These are phyloP conservation scores for Stegastes partitus DNA, from an alignment of 2,113 vertebrate genomes.

Conservation along the genomic window DNA sequence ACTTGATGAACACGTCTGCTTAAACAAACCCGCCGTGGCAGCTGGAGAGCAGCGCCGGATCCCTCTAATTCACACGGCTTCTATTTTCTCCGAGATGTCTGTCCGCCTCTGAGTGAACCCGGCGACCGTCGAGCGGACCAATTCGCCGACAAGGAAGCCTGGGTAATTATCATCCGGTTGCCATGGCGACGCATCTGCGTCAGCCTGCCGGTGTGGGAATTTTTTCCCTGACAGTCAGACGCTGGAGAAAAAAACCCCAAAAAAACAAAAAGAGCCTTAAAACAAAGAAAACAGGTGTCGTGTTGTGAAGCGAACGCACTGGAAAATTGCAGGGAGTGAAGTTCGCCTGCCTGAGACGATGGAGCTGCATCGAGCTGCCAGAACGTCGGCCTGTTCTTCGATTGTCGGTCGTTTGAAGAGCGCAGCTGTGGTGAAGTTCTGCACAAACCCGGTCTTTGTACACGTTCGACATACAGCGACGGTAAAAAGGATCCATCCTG, in stretches of 20 bases:
- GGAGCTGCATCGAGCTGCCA: too few relatives aligned
- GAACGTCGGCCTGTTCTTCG: too few relatives aligned
- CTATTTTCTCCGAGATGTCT: neutral
- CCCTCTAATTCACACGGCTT: conserved; percentile 7
- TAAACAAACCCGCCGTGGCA: too few relatives aligned
- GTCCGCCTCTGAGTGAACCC: conserved; percentile 2
- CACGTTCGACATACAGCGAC: too few relatives aligned
- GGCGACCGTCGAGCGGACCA: conserved; percentile 11
- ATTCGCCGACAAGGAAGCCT: conserved; percentile 12
- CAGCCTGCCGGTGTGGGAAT: neutral
- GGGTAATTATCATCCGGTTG: conserved; percentile 30
- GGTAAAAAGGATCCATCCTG: too few relatives aligned
- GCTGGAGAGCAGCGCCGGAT: conserved; percentile 5
- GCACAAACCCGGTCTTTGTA: too few relatives aligned
- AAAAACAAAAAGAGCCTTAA: neutral
- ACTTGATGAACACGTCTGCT: too few relatives aligned
- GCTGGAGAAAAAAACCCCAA: neutral
- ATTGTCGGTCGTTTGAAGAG: too few relatives aligned
- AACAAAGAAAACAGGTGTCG: neutral
- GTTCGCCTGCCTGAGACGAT: too few relatives aligned
- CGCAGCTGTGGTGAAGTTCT: too few relatives aligned
- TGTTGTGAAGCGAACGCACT: too few relatives aligned
- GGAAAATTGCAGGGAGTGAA: too few relatives aligned
- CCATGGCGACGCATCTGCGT: conserved; percentile 36
- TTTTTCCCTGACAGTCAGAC: neutral